Conservation (phyloP, 1,140 invertebrate species). For the Heliconius eleuchia region DNA sequence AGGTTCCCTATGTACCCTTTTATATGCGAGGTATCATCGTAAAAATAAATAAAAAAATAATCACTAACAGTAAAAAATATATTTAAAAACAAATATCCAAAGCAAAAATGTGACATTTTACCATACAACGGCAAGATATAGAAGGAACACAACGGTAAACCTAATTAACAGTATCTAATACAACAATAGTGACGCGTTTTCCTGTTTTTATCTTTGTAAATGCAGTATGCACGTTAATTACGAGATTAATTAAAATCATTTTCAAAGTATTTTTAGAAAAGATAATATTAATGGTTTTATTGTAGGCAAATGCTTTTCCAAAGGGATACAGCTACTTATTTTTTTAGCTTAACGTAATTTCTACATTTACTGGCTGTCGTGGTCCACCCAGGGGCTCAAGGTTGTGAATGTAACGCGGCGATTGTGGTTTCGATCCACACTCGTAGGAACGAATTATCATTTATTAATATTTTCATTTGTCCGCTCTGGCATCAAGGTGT, state of each 20-base stretch:
- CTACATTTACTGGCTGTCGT: too few relatives aligned
- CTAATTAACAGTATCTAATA: not conserved
- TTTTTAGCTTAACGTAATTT: too few relatives aligned
- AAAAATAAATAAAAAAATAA: not conserved
- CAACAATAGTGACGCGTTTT: not conserved
- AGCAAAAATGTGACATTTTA: not conserved
- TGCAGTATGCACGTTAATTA: not conserved
- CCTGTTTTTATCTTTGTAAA: not conserved
- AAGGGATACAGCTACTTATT: too few relatives aligned
- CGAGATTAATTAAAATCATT: not conserved
- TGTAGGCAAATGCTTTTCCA: too few relatives aligned
- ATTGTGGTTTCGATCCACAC: too few relatives aligned
- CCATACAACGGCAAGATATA: not conserved
- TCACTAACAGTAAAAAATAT: not conserved
- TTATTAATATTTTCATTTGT: too few relatives aligned
- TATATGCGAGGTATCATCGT: not conserved
- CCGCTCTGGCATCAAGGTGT: too few relatives aligned
- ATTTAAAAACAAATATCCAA: not conserved
- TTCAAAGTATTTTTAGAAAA: not conserved
- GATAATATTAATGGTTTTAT: too few relatives aligned
- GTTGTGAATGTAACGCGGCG: too few relatives aligned
- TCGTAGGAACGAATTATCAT: too few relatives aligned
- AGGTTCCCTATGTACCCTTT: not conserved
- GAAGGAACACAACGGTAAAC: not conserved
- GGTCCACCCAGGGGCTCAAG: too few relatives aligned